Base-by-base conservation (phyloP, 2,113 vertebrate genomes). In the Narcine bancroftii region DNA sequence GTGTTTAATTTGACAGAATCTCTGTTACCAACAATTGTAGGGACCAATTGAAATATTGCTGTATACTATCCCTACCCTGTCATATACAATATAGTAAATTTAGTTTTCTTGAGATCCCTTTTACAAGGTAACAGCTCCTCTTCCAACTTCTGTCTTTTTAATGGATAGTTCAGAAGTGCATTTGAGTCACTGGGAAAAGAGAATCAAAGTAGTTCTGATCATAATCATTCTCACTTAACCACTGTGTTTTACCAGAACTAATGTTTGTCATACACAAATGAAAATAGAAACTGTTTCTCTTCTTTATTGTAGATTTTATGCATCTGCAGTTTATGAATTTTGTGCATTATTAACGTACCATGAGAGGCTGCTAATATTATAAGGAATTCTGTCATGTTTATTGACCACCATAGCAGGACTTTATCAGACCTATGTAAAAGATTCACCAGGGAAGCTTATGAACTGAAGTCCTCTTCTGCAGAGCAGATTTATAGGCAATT, bases 371-470 rank as follows among this genome's bases (percentile, higher is more conserved):
- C 53, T 87, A 53, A 17, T 29, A 9, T 83, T 47, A 79, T 45
- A 83, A 81, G 53, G 33, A 83, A 83, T 50, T 56, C 81, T 36
- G n/a, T 83, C 53, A 83, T 53, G 29, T 36, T 87, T 87, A 33
- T 39, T 60, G 81, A 85, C n/a, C 81, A 36, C 53, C 15, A 36
- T 42, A 33, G 45, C 42, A 42, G 77, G 60, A 17, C 53, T 60
- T 87, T 60, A 60, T 19, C 33, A 87, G n/a, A 5, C n/a, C 50
- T 53, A 87, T 9, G 33, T 60, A 6, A 60, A 87, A 63, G 29
- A 56, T 63, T 36, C 36, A 60, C 72, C 56, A n/a, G 56, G 24
- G 53, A 87, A 39, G 81, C 81, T 87, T 63, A 50, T 85, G 81
- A 60, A 60, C 21, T 63, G 81, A 33, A 87, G 17, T 87, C 50